A percentile compares a stretch with the other conserved stretches of the same genome.
These are phyloP conservation scores for Iguana delicatissima DNA, from an alignment of 2,797 vertebrate genomes.

Conservation along the genomic window DNA sequence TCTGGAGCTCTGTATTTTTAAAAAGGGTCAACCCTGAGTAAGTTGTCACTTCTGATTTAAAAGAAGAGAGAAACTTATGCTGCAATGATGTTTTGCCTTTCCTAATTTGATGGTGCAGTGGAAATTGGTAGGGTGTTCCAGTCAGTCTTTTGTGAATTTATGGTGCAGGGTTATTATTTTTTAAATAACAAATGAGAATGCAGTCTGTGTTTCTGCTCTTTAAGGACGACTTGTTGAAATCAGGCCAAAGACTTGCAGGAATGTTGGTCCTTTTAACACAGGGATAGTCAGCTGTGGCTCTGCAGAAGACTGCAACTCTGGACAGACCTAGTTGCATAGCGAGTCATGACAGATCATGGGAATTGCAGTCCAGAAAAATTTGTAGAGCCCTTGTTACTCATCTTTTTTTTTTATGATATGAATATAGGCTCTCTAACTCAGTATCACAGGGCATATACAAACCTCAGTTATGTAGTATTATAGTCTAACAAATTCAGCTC, in stretches of 20 bases:
- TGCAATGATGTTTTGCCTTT: neutral
- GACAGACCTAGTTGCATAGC: neutral
- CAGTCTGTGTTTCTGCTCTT: neutral
- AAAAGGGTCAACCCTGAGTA: neutral
- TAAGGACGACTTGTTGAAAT: neutral
- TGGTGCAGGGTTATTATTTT: neutral
- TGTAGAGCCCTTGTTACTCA: neutral
- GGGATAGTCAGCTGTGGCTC: neutral
- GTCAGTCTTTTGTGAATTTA: neutral
- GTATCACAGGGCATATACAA: neutral
- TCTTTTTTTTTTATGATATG: neutral
- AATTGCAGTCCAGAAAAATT: neutral
- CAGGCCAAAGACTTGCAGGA: neutral
- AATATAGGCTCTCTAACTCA: neutral
- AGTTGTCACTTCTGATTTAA: neutral
- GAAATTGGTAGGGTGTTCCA: neutral
- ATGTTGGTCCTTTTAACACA: neutral
- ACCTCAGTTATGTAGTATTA: neutral
- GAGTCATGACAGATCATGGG: neutral
- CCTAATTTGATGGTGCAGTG: neutral
- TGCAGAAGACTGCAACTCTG: neutral
- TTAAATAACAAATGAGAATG: neutral
- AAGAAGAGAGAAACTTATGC: neutral
- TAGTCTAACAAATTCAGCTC: neutral
- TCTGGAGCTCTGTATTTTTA: slow-evolving; percentile 3